Conservation (phyloP, 92 coral and sea anemone species). For the Bergia sp. region DNA sequence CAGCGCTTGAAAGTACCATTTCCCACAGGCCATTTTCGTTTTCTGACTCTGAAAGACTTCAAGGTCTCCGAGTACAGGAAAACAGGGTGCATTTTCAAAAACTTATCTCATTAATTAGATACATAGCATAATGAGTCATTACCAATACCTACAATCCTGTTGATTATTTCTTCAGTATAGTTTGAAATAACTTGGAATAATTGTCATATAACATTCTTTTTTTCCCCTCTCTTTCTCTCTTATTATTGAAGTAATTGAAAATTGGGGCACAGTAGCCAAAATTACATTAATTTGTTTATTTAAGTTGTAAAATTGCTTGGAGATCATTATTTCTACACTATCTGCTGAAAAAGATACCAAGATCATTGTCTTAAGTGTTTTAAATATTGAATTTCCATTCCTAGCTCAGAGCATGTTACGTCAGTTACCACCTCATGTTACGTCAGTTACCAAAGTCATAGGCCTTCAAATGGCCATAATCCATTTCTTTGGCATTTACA, state of each 20-base stretch:
- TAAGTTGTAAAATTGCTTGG: neutral
- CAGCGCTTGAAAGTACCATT: too few species aligned
- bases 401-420: neutral
- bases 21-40: too few species aligned
- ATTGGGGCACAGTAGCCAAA: neutral
- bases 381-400: neutral
- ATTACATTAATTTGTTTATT: neutral
- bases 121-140: too few species aligned
- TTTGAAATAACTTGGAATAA: neutral
- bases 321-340: neutral
- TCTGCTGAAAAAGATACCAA: neutral
- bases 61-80: too few species aligned
- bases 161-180: neutral
- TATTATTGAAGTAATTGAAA: neutral
- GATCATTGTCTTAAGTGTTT: neutral
- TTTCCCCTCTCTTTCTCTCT: neutral
- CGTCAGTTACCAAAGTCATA: neutral
- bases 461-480: neutral
- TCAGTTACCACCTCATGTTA: neutral
- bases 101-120: too few species aligned
- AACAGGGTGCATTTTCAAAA: too few species aligned
- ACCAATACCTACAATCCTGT: too few species aligned
- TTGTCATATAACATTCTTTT: neutral
- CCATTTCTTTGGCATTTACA: neutral
- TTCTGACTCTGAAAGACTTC: too few species aligned